Base-by-base conservation (phyloP, 2,113 vertebrate species). In the Recurvirostra avosetta region DNA sequence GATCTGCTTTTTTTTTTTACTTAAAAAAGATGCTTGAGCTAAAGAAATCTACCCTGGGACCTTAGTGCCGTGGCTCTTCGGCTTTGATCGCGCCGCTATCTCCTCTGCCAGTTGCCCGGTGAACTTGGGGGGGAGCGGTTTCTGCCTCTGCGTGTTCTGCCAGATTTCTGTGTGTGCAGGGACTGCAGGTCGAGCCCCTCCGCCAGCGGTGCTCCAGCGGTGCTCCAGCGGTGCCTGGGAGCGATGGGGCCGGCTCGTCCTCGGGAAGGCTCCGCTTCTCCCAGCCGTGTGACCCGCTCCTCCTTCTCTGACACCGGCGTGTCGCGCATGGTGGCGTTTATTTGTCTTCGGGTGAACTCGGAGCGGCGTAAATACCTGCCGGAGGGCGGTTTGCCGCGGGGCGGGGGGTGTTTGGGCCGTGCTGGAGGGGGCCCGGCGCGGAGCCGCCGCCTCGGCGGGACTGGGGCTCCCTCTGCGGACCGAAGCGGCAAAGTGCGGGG, bases 381-480 rank as follows among this genome's bases (percentile, higher is more conserved):
- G 32, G 30, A 32, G 56, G 56, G 55, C 18, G 19, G 12, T 5
- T 19, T 22, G 21, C 11, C 19, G 32, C 32, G 8, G 4, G n/a
- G 23, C 21, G 58, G 61, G 59, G n/a, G 55, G 41, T 15, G 41
- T 12, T 23, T 12, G 43, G 43, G 58, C 53, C 15, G 50, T 25
- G 50, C 61, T 9, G 63, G 63, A 30, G 40, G 72, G 40, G 43
- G 43, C 43, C 6, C 43, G 15, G 43, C 43, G 17, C 17, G 14
- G 41, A 32, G 36, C 36, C 26, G 72, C 53, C 59, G 58, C 15
- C 87, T 93, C 86, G 92, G 81, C 83, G 71, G 86, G 92, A 97
- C 96, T 98, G 93, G 98, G 98, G 98, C 98, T 87, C 98, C 98
- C 98, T 98, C 98, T 99, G 98, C 98, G 98, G 98, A 78, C 94